Evolutionary conservation across 1,140 invertebrate genomes (phyloP).

Genomic region (Drosophila repleta): DNA sequence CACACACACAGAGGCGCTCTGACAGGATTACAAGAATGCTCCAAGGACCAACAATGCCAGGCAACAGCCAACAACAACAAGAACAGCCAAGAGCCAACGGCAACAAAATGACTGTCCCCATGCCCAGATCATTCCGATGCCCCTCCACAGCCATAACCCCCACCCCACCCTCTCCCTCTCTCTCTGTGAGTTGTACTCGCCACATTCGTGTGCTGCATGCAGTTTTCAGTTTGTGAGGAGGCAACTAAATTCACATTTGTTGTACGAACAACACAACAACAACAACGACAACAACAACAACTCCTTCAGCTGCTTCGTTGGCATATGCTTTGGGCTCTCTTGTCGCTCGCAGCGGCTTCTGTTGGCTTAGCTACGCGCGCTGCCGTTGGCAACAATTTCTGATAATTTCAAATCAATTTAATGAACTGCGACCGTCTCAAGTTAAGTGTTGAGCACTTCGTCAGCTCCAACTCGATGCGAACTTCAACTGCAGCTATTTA

Average conservation of each 20-base stretch:
- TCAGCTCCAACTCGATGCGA: not conserved
- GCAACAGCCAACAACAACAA: slow-evolving; percentile 34
- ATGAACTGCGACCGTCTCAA: slow-evolving; percentile 9
- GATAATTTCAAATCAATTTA: slow-evolving; percentile 11
- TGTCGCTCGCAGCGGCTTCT: not conserved
- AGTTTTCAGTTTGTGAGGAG: slow-evolving; percentile 55
- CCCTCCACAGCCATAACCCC: not conserved
- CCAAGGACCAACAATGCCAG: slow-evolving; percentile 73
- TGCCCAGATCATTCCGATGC: not conserved
- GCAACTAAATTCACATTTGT: slow-evolving; percentile 77
- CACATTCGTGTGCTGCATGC: slow-evolving; percentile 32
- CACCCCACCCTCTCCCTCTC: not conserved
- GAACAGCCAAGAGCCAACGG: slow-evolving; percentile 13
- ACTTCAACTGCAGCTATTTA: not conserved
- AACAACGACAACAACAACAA: too few relatives aligned
- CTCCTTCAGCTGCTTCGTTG: not conserved
- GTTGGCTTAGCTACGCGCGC: slow-evolving; percentile 1
- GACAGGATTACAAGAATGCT: slow-evolving; percentile 79
- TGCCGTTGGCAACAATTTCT: slow-evolving; percentile 15
- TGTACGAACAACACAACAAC: slow-evolving; percentile 36
- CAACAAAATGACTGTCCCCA: slow-evolving; percentile 58
- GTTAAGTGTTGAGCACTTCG: not conserved
- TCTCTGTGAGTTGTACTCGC: not conserved
- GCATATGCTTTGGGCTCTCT: not conserved
- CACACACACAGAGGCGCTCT: slow-evolving; percentile 30